Evolutionary conservation across 2,888 invertebrate species (phyloP).

Genomic region (Limnephilus rhombicus): DNA sequence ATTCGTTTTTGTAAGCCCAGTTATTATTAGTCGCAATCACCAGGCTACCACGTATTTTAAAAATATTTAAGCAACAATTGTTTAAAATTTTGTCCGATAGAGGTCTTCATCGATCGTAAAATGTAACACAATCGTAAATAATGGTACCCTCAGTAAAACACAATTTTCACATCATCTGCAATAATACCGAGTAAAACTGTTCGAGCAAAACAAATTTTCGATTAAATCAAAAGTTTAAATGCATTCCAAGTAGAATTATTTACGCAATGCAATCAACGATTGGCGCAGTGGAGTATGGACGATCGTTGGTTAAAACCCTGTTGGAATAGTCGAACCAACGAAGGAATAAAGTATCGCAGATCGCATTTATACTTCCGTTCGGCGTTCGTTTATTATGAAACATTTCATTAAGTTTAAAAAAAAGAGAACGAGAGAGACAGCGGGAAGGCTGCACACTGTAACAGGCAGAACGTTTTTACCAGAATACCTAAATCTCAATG

Average conservation of each 20-base stretch:
- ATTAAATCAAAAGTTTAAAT: background rate
- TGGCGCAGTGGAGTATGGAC: background rate
- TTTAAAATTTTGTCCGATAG: too few species aligned
- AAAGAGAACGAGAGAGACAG: background rate
- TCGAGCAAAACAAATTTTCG: background rate
- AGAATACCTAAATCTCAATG: constrained; percentile 1
- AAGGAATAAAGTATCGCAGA: background rate
- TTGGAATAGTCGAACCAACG: background rate
- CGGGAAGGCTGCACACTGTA: background rate
- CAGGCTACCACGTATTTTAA: too few species aligned
- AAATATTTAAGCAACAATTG: too few species aligned
- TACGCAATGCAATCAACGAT: background rate
- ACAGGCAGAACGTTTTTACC: background rate
- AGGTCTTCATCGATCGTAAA: too few species aligned
- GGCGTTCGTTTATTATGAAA: background rate
- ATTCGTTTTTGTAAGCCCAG: too few species aligned
- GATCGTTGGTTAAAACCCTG: background rate
- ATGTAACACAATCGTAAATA: too few species aligned
- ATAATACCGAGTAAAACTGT: background rate
- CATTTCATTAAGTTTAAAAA: background rate
- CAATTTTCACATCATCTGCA: background rate
- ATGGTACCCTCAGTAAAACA: background rate
- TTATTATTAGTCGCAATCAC: too few species aligned
- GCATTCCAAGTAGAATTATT: background rate
- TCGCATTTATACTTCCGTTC: background rate